A percentile compares a stretch with the other conserved stretches of the same genome.
phyloP scores from a whole-genome alignment of 2,797 vertebrate genomes.

The Neomorphus geoffroyi region DNA sequence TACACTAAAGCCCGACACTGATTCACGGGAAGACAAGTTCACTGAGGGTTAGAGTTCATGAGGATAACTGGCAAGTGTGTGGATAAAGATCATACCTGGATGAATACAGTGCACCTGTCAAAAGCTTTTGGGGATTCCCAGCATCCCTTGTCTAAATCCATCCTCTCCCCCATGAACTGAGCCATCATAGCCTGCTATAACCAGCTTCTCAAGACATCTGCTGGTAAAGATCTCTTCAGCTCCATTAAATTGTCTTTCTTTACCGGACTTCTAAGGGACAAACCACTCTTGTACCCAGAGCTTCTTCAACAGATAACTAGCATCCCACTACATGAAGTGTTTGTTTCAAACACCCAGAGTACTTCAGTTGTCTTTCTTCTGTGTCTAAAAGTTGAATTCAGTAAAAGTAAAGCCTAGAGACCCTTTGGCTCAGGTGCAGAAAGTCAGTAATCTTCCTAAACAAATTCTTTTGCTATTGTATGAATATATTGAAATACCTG shows the following conservation, averaged over 20 bases:
- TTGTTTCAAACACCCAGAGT: neutral
- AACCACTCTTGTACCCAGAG: neutral
- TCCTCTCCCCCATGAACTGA: neutral
- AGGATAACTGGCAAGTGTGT: neutral
- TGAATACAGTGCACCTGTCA: rapidly evolving
- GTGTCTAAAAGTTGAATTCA: neutral
- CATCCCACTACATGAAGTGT: neutral
- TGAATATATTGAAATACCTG: neutral
- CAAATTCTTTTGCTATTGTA: neutral
- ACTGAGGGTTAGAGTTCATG: neutral
- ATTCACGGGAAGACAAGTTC: neutral
- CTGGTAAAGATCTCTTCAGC: neutral
- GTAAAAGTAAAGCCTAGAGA: neutral
- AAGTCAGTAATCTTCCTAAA: neutral
- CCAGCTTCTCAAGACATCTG: neutral
- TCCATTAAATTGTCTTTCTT: neutral
- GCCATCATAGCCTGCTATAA: neutral
- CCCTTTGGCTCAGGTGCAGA: neutral
- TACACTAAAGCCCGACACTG: neutral
- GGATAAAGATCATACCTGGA: neutral
- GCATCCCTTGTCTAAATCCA: too few relatives aligned
- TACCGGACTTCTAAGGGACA: neutral
- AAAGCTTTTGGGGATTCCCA: neutral
- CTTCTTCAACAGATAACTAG: neutral
- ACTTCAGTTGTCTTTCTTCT: neutral